Evolutionary conservation across 2,797 vertebrate species (phyloP).

Genomic region (Melanotaenia boesemani): DNA sequence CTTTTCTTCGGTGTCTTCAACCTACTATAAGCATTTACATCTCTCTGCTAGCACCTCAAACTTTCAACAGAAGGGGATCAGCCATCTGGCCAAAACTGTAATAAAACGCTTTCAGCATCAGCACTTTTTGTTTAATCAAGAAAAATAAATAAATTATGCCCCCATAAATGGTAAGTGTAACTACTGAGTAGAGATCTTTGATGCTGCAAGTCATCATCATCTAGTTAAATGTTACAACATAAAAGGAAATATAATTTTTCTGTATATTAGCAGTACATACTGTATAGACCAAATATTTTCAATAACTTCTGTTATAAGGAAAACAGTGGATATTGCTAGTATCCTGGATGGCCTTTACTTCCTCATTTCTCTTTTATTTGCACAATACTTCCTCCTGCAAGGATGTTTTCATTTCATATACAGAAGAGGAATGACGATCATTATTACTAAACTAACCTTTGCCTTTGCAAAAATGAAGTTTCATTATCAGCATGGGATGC

Average conservation of each 20-base stretch:
- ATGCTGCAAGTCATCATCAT: not conserved
- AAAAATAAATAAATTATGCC: no score
- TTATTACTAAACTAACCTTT: no score
- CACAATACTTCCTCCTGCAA: conserved; percentile 22
- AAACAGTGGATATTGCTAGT: not conserved
- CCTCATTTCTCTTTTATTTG: conserved; percentile 18
- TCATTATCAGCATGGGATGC: not conserved
- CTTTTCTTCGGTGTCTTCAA: not conserved
- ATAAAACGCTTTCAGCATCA: not conserved
- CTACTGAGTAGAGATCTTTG: not conserved
- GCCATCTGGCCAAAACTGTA: not conserved
- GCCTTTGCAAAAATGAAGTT: not conserved
- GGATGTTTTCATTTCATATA: not conserved
- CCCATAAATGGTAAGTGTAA: not conserved
- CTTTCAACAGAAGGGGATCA: not conserved
- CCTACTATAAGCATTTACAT: not conserved
- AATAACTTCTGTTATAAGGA: not conserved
- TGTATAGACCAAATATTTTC: no score
- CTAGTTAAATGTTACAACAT: conserved; percentile 5
- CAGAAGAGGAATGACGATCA: no score
- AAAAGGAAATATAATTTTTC: conserved; percentile 1
- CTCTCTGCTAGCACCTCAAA: not conserved
- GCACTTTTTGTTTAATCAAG: not conserved
- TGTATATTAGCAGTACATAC: not conserved
- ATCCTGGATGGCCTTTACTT: conserved; percentile 11